Evolutionary conservation across 2,888 invertebrate species (phyloP), one percentile per base, ranked within the genome.

Genomic region (Catotricha subobsoleta): DNA sequence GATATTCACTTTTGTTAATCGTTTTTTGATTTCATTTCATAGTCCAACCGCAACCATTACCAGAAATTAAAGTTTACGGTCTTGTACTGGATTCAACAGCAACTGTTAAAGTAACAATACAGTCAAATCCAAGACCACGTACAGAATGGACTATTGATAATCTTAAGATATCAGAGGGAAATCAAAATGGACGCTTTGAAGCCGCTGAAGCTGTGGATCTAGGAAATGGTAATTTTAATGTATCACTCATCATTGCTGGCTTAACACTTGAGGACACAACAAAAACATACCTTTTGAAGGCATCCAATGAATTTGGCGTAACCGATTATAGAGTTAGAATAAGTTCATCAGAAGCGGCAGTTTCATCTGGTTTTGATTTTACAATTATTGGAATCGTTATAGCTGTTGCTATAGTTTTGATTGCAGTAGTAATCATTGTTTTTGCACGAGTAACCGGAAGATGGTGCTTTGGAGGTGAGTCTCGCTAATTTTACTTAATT

Each of bases 401-500:
- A 3, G 79, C 74, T 2, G 69, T 80, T 9, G 64, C 80, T 45
- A 62, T 79, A 28, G 59, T 83, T 1, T 61, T 83, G 13, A 65
- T 80, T 9, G 75, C 74, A 15, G 70, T 80, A n/a, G 60, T 81
- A 44, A 62, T 83, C 48, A 59, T 76, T 39, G 44, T 60, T 45
- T 78, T 79, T 54, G 84, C 86, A 39, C 75, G 80, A 51, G 76
- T 78, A 46, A 82, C 82, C 45, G 80, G 80, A 54, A 70, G 80
- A 59, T 84, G 84, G 83, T 86, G 84, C 65, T 86, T 86, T 61
- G 79, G 78, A 61, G 83, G 84, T 84, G 65, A 77, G 81, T 74
- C 41, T 36, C 25, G 13, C 16, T 36, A 21, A 36, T 36, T n/a
- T n/a, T n/a, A n/a, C n/a, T n/a, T 9, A 23, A 23, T 7, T 23